These are phyloP conservation scores for Morbakka virulenta DNA, from an alignment of 30 jellyfish, hydroid and myxozoan genomes.

Conservation along the genomic window DNA sequence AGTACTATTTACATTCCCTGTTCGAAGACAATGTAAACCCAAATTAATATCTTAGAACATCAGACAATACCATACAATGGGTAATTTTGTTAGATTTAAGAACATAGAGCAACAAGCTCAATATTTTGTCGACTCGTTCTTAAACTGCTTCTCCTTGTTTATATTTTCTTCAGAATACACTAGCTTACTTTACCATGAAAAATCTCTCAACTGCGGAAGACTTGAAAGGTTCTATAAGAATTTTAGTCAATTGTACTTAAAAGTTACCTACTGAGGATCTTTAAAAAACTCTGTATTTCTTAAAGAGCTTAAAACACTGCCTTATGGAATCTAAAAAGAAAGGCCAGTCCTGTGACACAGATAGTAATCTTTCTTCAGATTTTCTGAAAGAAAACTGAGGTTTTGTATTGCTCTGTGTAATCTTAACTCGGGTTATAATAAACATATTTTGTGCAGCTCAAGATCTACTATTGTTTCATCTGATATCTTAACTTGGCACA, in stretches of 20 bases:
- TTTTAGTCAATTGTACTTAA: not conserved
- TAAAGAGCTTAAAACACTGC: not conserved
- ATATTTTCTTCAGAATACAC: too few relatives aligned
- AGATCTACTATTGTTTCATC: not conserved
- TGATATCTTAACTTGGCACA: not conserved
- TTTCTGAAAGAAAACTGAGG: not conserved
- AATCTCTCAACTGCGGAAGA: too few relatives aligned
- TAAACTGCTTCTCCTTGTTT: too few relatives aligned
- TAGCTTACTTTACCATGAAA: too few relatives aligned
- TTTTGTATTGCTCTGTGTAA: not conserved
- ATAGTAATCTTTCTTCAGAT: not conserved
- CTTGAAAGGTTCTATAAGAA: not conserved
- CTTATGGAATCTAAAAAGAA: not conserved
- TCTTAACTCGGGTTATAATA: not conserved
- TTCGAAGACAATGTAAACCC: not conserved
- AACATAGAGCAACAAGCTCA: too few relatives aligned
- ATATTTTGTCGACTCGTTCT: too few relatives aligned
- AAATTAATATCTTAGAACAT: too few relatives aligned
- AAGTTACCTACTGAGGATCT: not conserved
- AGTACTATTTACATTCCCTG: not conserved
- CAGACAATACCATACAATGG: too few relatives aligned
- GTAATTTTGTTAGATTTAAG: too few relatives aligned
- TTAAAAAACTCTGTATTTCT: not conserved
- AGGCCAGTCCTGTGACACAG: not conserved
- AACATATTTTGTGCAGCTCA: not conserved